Evolutionary conservation across 2,888 invertebrate genomes (phyloP), one percentile per base, ranked within the genome.

Genomic region (Trimorus sp.): DNA sequence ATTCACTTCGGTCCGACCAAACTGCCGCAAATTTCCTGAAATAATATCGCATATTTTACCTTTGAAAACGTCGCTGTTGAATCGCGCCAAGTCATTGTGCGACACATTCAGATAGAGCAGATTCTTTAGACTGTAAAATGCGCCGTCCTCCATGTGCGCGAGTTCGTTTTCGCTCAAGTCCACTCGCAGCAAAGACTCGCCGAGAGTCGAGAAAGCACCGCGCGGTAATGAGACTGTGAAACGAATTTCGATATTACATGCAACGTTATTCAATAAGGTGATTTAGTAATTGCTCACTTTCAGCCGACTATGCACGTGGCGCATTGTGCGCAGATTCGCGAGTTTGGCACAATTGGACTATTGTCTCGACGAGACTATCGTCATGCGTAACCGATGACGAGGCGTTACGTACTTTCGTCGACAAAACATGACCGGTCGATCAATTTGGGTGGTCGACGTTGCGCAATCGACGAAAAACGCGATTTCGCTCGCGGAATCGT

Each of bases 61-160:
- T 91, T 95, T 94, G 88, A 97, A 97, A 68, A 96, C 95, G 89
- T 97, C 96, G 90, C 97, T 97, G 91, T 97, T 97, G 88, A 98
- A 94, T 86, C 95, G 95, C 8, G 94, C 94, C 14, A 98, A 93
- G 84, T 96, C 94, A 92, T 98, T 98, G 84, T 95, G 94, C 1
- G 96, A 95, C 62, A 97, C 92, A 89, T 95, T 95, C 42, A 98
- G 93, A 83, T 93, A 93, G 86, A 94, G 94, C 26, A 97, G 93
- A 83, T 94, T 93, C 38, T 93, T 92, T 80, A 97, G 93, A 9
- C 95, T 95, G 69, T 93, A 92, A 86, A 98, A 95, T 0, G 97
- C 94, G 7, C 94, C 95, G 51, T 96, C 96, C 88, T 97, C 96
- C 83, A 98, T 94, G 45, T 93, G 93, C 9, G 94, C 93, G 85